A percentile compares a stretch with the other conserved stretches of the same genome.
These are phyloP conservation scores for Oryzias sinensis DNA, from an alignment of 2,797 vertebrate genomes.

Conservation along the genomic window DNA sequence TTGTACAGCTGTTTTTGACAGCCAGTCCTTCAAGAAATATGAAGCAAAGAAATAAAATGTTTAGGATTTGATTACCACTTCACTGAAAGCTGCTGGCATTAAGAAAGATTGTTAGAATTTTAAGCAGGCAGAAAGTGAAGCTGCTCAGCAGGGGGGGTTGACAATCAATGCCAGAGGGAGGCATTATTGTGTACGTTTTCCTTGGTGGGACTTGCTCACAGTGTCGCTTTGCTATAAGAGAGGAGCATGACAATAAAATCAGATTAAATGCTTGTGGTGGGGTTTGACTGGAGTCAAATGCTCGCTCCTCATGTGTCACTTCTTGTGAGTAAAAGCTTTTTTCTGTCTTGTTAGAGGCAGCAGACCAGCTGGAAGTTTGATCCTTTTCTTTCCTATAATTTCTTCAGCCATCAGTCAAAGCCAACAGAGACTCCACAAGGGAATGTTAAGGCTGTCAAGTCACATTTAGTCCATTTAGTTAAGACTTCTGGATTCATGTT, in stretches of 20 bases:
- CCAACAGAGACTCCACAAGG: slow-evolving; percentile 42
- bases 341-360: slow-evolving; percentile 34
- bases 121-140: slow-evolving; percentile 34
- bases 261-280: slow-evolving; percentile 64
- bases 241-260: slow-evolving; percentile 55
- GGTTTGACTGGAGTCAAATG: slow-evolving; percentile 48
- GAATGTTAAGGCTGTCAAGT: slow-evolving; percentile 32
- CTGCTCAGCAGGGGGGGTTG: slow-evolving; percentile 40
- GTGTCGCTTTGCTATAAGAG: slow-evolving; percentile 33
- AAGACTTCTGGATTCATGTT: slow-evolving; percentile 6
- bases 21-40: slow-evolving; percentile 1
- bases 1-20: too few relatives aligned
- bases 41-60: slow-evolving; percentile 35
- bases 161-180: slow-evolving; percentile 53
- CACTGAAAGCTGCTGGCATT: slow-evolving; percentile 48
- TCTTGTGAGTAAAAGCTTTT: slow-evolving; percentile 53
- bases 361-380: slow-evolving; percentile 45
- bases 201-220: slow-evolving; percentile 44
- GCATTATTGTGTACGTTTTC: slow-evolving; percentile 56
- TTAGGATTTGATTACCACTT: slow-evolving; percentile 48
- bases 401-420: slow-evolving; percentile 58
- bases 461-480: slow-evolving; percentile 38
- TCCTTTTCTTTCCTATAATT: slow-evolving; percentile 57
- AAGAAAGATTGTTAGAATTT: slow-evolving; percentile 55
- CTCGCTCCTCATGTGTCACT: slow-evolving; percentile 54